These are phyloP conservation scores for Cryptophagus acutangulus DNA, from an alignment of 2,888 invertebrate genomes.

Conservation along the genomic window DNA sequence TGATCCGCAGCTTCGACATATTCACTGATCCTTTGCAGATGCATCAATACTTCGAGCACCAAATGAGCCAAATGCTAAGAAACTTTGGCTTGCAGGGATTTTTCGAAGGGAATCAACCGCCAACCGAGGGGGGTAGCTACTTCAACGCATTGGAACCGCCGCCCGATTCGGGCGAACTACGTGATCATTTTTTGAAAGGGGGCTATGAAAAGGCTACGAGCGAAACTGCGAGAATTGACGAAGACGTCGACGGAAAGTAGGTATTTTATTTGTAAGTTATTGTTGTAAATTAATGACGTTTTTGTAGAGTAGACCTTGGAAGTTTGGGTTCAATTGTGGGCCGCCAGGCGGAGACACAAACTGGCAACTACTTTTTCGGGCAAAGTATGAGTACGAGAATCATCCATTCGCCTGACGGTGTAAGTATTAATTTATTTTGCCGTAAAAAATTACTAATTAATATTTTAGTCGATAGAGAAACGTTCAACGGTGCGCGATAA, in stretches of 20 bases:
- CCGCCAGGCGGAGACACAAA: too few species aligned
- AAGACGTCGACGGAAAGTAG: constrained; percentile 38
- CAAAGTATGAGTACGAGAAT: constrained; percentile 53
- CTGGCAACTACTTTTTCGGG: constrained; percentile 44
- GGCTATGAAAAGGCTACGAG: constrained; percentile 40
- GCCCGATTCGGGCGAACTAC: constrained; percentile 35
- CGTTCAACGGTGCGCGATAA: constrained; percentile 53
- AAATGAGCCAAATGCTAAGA: constrained; percentile 55
- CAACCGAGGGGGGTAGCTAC: too few species aligned
- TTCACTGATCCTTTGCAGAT: constrained; percentile 58
- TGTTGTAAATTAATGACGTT: constrained; percentile 45
- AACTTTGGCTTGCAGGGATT: constrained; percentile 41
- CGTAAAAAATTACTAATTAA: constrained; percentile 3
- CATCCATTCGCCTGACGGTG: constrained; percentile 55
- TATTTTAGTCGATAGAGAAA: constrained; percentile 50
- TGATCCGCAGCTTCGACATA: constrained; percentile 50
- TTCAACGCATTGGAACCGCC: constrained; percentile 6
- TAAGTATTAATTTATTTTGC: constrained; percentile 28
- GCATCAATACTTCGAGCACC: constrained; percentile 57
- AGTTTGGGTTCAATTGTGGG: too few species aligned
- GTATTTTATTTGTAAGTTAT: constrained; percentile 41
- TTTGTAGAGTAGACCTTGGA: constrained; percentile 52
- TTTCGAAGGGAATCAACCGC: constrained; percentile 1
- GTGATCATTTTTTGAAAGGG: constrained; percentile 54
- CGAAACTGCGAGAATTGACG: constrained; percentile 30